phyloP scores from a whole-genome alignment of 1,140 invertebrate species.

The Bombus huntii region DNA sequence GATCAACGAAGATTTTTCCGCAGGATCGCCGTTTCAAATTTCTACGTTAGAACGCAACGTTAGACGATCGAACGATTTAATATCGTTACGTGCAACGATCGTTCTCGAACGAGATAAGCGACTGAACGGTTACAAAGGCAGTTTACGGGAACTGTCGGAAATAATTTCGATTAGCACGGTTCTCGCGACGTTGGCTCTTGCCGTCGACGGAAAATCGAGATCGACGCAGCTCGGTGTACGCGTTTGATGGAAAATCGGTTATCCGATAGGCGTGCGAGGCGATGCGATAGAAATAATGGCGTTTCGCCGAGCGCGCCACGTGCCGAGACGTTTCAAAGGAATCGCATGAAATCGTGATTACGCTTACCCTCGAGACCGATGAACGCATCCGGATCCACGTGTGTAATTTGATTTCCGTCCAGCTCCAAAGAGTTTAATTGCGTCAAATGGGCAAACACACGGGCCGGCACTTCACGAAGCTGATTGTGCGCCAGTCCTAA shows the following conservation, averaged over 20 bases:
- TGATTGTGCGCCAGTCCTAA: slow-evolving; percentile 93
- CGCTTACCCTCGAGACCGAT: slow-evolving; percentile 91
- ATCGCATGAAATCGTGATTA: slow-evolving; percentile 11
- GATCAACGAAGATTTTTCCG: too few relatives aligned
- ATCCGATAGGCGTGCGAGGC: neutral
- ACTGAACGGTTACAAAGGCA: neutral
- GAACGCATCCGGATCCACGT: slow-evolving; percentile 92
- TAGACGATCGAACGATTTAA: neutral
- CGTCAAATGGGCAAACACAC: slow-evolving; percentile 90
- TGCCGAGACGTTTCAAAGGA: neutral
- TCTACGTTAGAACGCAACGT: neutral
- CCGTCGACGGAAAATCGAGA: neutral
- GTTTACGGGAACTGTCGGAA: neutral
- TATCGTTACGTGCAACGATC: neutral
- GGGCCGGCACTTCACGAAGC: slow-evolving; percentile 88
- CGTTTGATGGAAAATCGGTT: slow-evolving; percentile 7
- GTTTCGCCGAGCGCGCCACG: neutral
- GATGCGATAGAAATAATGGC: neutral
- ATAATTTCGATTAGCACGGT: neutral
- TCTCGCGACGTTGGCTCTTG: neutral
- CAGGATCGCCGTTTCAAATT: too few relatives aligned
- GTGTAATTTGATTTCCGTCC: slow-evolving; percentile 91
- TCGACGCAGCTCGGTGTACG: neutral
- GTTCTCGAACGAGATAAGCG: neutral
- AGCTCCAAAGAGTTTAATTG: slow-evolving; percentile 92